These are phyloP conservation scores for Spermophilus dauricus DNA, from an alignment of 2,113 vertebrate species.

Conservation along the genomic window DNA sequence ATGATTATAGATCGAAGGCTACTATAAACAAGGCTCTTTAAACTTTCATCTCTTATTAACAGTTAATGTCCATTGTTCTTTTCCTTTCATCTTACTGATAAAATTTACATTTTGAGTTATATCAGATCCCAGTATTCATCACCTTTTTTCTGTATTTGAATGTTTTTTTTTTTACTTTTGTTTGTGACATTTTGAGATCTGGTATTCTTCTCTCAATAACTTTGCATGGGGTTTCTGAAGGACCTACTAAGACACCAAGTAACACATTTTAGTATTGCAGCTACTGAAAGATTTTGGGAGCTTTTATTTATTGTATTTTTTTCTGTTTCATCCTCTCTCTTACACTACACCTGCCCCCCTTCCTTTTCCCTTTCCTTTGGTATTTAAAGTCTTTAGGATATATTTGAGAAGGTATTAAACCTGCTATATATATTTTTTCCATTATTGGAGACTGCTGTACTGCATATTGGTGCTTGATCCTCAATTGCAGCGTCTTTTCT, in stretches of 20 bases:
- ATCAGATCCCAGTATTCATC: neutral
- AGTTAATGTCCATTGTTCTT: constrained; percentile 66
- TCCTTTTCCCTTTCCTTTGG: neutral
- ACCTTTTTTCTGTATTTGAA: constrained; percentile 70
- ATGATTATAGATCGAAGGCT: neutral
- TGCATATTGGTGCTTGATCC: constrained; percentile 3
- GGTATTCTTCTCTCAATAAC: constrained; percentile 60
- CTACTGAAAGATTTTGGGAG: neutral
- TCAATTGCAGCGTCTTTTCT: constrained; percentile 71
- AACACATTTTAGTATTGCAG: constrained; percentile 55
- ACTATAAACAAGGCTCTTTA: neutral
- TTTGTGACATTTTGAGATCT: constrained; percentile 75
- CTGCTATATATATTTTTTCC: constrained; percentile 11
- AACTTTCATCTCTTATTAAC: constrained; percentile 31
- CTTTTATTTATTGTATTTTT: neutral
- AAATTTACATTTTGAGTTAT: constrained; percentile 61
- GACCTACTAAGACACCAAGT: neutral
- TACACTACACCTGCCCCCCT: neutral
- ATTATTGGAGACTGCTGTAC: constrained; percentile 69
- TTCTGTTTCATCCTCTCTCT: neutral
- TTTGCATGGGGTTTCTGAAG: constrained; percentile 59
- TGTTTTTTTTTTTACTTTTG: constrained; percentile 42
- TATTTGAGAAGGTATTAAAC: constrained; percentile 61
- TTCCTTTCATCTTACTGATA: constrained; percentile 30
- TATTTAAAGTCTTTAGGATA: constrained; percentile 52